These are phyloP conservation scores for Eretmochelys imbricata DNA, from an alignment of 2,113 vertebrate species.

Conservation along the genomic window DNA sequence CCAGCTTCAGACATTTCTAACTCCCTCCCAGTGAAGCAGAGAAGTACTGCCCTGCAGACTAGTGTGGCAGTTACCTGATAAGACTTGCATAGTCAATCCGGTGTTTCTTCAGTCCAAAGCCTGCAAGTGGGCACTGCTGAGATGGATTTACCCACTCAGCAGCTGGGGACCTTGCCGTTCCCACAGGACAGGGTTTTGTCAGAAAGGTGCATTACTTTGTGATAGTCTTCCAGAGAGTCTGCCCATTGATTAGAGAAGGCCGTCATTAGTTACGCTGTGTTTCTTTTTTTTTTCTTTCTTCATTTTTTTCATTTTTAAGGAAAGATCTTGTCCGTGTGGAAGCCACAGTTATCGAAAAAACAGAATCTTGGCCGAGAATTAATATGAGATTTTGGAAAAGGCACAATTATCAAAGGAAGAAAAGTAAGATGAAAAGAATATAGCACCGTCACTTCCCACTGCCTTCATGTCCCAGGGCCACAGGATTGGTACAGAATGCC, in stretches of 20 bases:
- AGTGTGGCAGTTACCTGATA: neutral
- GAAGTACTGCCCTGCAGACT: neutral
- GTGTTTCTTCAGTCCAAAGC: neutral
- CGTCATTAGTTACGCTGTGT: neutral
- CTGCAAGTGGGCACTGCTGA: neutral
- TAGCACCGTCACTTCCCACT: neutral
- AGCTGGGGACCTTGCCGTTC: fast-evolving
- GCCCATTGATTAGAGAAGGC: fast-evolving
- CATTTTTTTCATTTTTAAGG: conserved; percentile 27
- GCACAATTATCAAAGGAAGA: conserved; percentile 81
- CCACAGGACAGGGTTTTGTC: neutral
- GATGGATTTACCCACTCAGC: neutral
- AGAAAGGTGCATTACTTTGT: neutral
- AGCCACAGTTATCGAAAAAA: conserved; percentile 90
- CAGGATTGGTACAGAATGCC: neutral
- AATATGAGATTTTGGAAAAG: conserved; percentile 83
- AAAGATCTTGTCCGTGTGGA: conserved; percentile 87
- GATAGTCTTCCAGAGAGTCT: neutral
- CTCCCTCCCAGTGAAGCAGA: fast-evolving
- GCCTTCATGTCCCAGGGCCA: neutral
- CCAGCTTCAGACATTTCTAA: neutral
- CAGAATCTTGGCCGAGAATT: conserved; percentile 85
- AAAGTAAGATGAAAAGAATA: conserved; percentile 71
- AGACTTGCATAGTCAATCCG: fast-evolving
- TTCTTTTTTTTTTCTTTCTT: fast-evolving